These are phyloP conservation scores for Babylonia areolata DNA, from an alignment of 1,140 invertebrate genomes.

Conservation along the genomic window DNA sequence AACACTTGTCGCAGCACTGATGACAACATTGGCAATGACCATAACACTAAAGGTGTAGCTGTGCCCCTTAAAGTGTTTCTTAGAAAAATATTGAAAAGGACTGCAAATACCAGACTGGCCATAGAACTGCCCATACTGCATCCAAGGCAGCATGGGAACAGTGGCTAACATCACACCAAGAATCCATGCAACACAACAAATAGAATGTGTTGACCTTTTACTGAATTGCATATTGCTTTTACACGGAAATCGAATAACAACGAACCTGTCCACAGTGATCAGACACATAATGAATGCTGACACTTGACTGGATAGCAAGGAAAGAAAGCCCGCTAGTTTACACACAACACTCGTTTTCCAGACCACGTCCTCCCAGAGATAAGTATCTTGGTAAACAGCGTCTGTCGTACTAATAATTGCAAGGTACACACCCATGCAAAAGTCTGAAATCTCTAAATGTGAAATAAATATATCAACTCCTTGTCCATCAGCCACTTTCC, in stretches of 20 bases:
- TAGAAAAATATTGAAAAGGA: background rate
- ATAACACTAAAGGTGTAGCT: no score
- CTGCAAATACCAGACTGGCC: background rate
- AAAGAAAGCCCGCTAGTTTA: constrained; percentile 17
- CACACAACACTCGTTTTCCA: constrained; percentile 59
- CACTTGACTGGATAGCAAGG: constrained; percentile 58
- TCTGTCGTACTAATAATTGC: constrained; percentile 63
- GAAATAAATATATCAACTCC: constrained; percentile 49
- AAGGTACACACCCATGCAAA: constrained; percentile 67
- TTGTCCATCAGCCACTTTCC: constrained; percentile 32
- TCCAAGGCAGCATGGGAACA: background rate
- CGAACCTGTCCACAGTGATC: constrained; percentile 53
- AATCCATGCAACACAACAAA: background rate
- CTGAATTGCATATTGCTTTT: constrained; percentile 22
- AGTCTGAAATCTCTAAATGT: constrained; percentile 57
- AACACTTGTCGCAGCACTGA: background rate
- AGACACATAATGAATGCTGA: constrained; percentile 59
- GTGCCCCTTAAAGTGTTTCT: no score
- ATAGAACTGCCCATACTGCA: background rate
- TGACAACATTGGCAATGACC: background rate
- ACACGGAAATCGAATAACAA: constrained; percentile 61
- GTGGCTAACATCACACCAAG: background rate
- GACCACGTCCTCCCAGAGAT: constrained; percentile 48
- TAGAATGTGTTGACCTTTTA: background rate
- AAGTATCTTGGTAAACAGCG: constrained; percentile 56